These are phyloP conservation scores for Hyaena hyaena DNA, from an alignment of 2,113 vertebrate species.

Conservation along the genomic window DNA sequence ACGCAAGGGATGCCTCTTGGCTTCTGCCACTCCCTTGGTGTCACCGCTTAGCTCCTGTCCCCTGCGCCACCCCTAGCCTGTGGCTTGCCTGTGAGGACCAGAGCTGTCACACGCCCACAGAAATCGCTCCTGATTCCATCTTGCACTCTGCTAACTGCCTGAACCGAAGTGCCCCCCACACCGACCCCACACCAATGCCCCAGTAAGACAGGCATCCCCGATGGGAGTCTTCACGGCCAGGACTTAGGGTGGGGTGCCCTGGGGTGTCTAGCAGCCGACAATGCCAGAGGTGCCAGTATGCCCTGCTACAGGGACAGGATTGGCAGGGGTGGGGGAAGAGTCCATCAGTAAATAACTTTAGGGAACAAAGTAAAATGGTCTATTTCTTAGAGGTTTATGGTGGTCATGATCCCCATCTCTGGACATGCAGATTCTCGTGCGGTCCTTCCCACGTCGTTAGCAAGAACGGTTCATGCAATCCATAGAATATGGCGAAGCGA, in stretches of 20 bases:
- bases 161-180: background rate
- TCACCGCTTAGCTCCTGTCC: background rate
- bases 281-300: background rate
- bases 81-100: background rate
- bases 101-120: fast-evolving
- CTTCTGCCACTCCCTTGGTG: too few relatives aligned
- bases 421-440: background rate
- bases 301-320: background rate
- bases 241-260: background rate
- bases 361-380: background rate
- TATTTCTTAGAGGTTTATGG: background rate
- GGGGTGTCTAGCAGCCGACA: background rate
- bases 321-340: background rate
- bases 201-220: background rate
- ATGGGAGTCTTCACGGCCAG: background rate
- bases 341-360: background rate
- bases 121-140: background rate
- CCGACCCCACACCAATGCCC: background rate
- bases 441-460: fast-evolving
- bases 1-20: background rate
- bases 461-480: background rate
- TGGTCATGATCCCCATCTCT: background rate
- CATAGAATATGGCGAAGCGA: background rate
- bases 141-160: background rate
- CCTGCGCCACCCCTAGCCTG: background rate